These are phyloP conservation scores for Lanistes nyassanus DNA, from an alignment of 1,140 invertebrate genomes.

Conservation along the genomic window DNA sequence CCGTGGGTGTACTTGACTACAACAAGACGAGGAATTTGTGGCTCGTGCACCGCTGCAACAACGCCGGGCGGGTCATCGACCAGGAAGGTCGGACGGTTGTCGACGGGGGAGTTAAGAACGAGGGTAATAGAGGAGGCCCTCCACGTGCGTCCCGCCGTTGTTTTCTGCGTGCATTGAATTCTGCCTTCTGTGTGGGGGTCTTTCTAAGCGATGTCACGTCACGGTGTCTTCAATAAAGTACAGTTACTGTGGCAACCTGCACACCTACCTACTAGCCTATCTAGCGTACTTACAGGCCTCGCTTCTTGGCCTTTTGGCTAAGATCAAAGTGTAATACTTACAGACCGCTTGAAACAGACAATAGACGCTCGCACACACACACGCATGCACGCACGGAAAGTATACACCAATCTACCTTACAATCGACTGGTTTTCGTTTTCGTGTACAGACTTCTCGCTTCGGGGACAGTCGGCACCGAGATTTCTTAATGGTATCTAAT, in stretches of 20 bases:
- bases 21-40: conserved; percentile 63
- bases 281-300: too few relatives aligned
- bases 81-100: conserved; percentile 54
- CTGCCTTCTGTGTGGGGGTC: too few relatives aligned
- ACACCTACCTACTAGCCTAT: neutral
- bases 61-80: conserved; percentile 67
- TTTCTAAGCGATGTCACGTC: too few relatives aligned
- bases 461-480: too few relatives aligned
- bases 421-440: too few relatives aligned
- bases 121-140: neutral
- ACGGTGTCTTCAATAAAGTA: neutral
- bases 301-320: too few relatives aligned
- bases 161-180: neutral
- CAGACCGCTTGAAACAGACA: neutral
- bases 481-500: too few relatives aligned
- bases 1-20: conserved; percentile 75
- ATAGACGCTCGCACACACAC: neutral
- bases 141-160: neutral
- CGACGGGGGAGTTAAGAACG: conserved; percentile 50
- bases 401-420: neutral
- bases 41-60: conserved; percentile 71
- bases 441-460: too few relatives aligned
- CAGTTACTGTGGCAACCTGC: neutral
- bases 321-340: too few relatives aligned
- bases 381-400: neutral